A percentile compares a stretch with the other conserved stretches of the same genome.
These are phyloP conservation scores for Pseudoatta argentina DNA, from an alignment of 1,140 invertebrate species.

Conservation along the genomic window DNA sequence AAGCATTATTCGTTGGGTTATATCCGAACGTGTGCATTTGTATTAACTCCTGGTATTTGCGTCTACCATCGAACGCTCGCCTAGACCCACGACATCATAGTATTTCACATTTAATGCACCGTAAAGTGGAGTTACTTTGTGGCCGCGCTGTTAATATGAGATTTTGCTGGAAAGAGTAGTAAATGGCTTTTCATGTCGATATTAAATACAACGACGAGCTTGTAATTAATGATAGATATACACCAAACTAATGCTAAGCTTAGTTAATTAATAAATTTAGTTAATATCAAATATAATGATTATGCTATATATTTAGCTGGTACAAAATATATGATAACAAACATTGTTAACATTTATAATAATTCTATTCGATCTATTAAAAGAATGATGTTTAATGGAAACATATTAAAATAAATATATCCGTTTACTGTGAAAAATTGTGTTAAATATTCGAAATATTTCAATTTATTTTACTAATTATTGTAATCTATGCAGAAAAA, in stretches of 20 bases:
- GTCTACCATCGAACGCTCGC: constrained; percentile 45
- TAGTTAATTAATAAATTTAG: constrained; percentile 22
- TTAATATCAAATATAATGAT: constrained; percentile 1
- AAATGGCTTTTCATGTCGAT: constrained; percentile 16
- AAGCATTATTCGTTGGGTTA: constrained; percentile 74
- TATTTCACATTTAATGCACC: constrained; percentile 49
- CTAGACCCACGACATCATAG: constrained; percentile 43
- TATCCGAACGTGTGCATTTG: constrained; percentile 3
- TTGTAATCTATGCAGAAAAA: not conserved
- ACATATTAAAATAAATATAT: not conserved
- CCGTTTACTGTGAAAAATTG: not conserved
- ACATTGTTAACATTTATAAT: constrained; percentile 8
- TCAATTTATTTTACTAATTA: not conserved
- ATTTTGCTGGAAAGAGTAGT: constrained; percentile 46
- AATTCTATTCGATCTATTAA: not conserved
- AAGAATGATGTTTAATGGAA: constrained; percentile 7
- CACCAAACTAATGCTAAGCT: constrained; percentile 23
- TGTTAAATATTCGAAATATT: not conserved
- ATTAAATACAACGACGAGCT: constrained; percentile 30
- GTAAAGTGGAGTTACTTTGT: constrained; percentile 56
- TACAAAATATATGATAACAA: not conserved
- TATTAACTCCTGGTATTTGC: constrained; percentile 28
- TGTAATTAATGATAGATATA: constrained; percentile 27
- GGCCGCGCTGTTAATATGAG: not conserved
- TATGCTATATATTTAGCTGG: not conserved